Evolutionary conservation across 2,888 invertebrate genomes (phyloP), one percentile per base, ranked within the genome.

Genomic region (Ennomos quercinarius): DNA sequence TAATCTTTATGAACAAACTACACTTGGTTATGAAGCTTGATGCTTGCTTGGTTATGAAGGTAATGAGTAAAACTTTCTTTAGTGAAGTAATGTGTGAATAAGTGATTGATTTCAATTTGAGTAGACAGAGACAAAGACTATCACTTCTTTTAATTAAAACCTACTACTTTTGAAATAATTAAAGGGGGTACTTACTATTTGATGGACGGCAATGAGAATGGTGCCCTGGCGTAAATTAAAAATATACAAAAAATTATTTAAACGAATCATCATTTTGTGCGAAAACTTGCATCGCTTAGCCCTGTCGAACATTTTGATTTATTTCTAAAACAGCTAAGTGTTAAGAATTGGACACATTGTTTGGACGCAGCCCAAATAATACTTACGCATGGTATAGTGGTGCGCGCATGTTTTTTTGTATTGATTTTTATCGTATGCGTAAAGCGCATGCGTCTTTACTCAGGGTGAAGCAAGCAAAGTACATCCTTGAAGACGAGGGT

Each of bases 201-300:
- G 93, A 83, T 93, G 93, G 81, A 93, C 88, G 84, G 93, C 93
- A 73, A 93, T 91, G 45, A 93, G 85, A 75, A 93, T 93, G 68
- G 93, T 87, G 70, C 93, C 93, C 81, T 93, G 93, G 48, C 93
- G 90, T 80, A 93, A 86, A 86, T 90, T 91, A 68, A 93, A 93
- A 78, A 92, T 82, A 69, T 86, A 91, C 75, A 93, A 84, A 84
- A 93, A 92, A 77, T 90, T 89, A 63, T 87, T 87, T 63, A 91
- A 79, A 62, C 91, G 89, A 74, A 88, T 83, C 84, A 88, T 87
- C 82, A 89, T 87, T 73, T 87, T 89, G 77, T 87, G 80, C 57
- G 85, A 83, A 43, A 88, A 70, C 70, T 87, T 85, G 82, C 90
- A 90, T 86, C 85, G 80, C 79, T 87, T 87, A 55, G 78, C 83